Base-by-base conservation (phyloP, 2,888 invertebrate species). In the Elmis aenea region DNA sequence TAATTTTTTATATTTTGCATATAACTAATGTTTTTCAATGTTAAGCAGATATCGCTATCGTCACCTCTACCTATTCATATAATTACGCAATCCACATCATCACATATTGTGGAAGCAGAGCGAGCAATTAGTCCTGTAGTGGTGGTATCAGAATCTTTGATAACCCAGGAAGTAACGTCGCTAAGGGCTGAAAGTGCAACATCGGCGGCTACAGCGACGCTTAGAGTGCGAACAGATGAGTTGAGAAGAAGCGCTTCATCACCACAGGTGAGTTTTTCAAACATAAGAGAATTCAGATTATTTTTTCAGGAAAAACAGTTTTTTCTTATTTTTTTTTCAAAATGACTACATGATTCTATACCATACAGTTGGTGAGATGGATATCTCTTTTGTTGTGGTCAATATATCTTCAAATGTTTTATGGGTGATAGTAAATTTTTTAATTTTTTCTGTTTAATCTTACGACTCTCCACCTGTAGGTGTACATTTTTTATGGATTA, bases 181-280 rank as follows among this genome's bases (percentile, higher is more conserved):
- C 54, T 46, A 38, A 59, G 50, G 43, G 51, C 57, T 8, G 56
- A 55, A 31, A 39, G 21, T 35, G 50, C 50, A 11, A 42, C 52
- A 33, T 48, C 55, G 38, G 52, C 50, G 41, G 53, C 54, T 26
- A 56, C 46, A 23, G 55, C 54, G 40, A 64, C 54, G 28, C 56
- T 59, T 43, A 66, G 77, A 44, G 72, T 77, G 25, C 70, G 74
- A 51, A 71, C 73, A 26, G 76, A 79, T 44, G 79, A 79, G 58
- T 62, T 79, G 13, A 73, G 75, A 49, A 66, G 79, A 38, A 76
- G 77, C 48, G 71, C 73, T 37, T 80, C 79, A 11, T 76, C 77
- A 35, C 79, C 79, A 38, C 77, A 77, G 70, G 79, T 78, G 55
- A 53, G n/a, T n/a, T n/a, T n/a, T n/a, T n/a, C n/a, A n/a, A n/a